Evolutionary conservation across 1,140 invertebrate species (phyloP), one percentile per base, ranked within the genome.

Genomic region (Heliconius congener): DNA sequence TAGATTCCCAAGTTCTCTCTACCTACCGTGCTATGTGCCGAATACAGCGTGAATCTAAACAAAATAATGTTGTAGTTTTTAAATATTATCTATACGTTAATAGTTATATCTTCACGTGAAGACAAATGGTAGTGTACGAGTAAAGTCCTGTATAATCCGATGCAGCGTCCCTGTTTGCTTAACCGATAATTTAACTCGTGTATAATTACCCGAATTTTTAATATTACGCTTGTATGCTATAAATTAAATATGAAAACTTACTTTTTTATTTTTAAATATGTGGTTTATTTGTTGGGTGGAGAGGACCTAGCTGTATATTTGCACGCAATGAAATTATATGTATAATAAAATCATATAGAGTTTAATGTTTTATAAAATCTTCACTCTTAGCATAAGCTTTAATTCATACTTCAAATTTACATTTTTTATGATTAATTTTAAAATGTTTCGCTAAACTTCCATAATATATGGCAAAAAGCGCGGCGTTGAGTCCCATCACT

Each of bases 121-220:
- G 34, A 72, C 34, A 72, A 19, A 39, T 42, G 37, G 18, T 42
- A 72, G 37, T 46, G 42, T 46, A 46, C 42, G 42, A 46, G 42
- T 72, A 72, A 72, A 39, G 60, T 19, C 4, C 4, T 2, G 18
- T 42, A 42, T 72, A 72, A 39, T 72, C 34, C n/a, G 70, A 71
- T 72, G 71, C 71, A n/a, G 37, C 71, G 8, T 5, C 30, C 8
- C 0, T 72, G 71, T 72, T 72, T 72, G 71, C 18, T 39, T 42
- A 39, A 42, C 37, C 6, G 71, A n/a, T 66, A 42, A 72, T 72
- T 72, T 42, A 34, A n/a, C 30, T 42, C 71, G 8, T 0, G 18
- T 71, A 71, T 71, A 46, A 46, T 46, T 71, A 16, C 71, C 71
- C 34, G 71, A 72, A 72, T 72, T 72, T 72, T 72, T 9, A 42